Conservation (phyloP, 2,888 invertebrate genomes). For the Luffia ferchaultella region DNA sequence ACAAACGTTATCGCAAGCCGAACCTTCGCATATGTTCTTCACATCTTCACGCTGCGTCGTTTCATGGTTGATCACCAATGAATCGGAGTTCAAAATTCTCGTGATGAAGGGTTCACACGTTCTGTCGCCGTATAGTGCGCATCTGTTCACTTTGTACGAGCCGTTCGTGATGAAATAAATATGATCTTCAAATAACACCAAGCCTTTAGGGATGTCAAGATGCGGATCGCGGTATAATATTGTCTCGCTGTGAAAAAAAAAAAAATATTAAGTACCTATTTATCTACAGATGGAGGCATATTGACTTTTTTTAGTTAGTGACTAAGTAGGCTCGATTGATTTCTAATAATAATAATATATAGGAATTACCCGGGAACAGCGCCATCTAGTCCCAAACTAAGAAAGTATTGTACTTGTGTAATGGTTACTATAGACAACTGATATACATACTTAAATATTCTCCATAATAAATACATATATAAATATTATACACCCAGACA, state of each 20-base stretch:
- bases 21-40: neutral
- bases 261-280: no score
- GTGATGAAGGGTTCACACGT: neutral
- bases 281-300: no score
- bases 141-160: neutral
- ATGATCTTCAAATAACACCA: slow-evolving; percentile 78
- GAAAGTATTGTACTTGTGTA: no score
- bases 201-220: slow-evolving; percentile 65
- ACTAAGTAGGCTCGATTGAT: no score
- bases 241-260: slow-evolving; percentile 30
- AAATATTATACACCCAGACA: no score
- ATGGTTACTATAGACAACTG: no score
- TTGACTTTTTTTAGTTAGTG: no score
- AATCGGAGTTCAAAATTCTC: neutral
- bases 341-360: no score
- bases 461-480: no score
- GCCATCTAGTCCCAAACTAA: no score
- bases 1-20: neutral
- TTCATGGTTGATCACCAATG: neutral
- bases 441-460: no score
- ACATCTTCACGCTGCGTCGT: neutral
- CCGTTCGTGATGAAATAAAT: slow-evolving; percentile 69
- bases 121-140: neutral
- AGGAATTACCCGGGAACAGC: no score
- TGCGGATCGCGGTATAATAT: slow-evolving; percentile 47